Evolutionary conservation across 2,797 vertebrate genomes (phyloP).

Genomic region (Crax fasciolata): DNA sequence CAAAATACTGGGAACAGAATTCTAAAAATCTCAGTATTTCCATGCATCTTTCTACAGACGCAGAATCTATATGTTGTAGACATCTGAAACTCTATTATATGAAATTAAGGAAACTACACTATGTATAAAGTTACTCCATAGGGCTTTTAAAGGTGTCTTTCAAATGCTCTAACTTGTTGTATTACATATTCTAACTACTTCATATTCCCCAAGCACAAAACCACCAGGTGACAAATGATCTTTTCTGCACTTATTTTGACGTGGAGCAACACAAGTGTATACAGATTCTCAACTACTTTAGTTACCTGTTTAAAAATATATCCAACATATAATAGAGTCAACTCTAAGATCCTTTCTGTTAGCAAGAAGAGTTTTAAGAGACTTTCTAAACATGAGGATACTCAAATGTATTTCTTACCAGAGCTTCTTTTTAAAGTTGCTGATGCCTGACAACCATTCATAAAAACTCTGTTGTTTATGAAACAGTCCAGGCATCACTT

Average conservation of each 20-base stretch:
- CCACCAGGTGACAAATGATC: neutral
- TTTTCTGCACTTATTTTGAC: conserved; percentile 1
- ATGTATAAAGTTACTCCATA: neutral
- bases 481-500: neutral
- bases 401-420: neutral
- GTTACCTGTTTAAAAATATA: conserved; percentile 27
- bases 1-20: neutral
- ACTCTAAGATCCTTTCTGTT: neutral
- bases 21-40: neutral
- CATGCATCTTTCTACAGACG: neutral
- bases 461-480: neutral
- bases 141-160: neutral
- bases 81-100: neutral
- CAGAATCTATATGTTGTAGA: neutral
- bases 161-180: rapidly evolving
- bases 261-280: neutral
- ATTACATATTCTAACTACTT: neutral
- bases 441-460: neutral
- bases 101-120: neutral
- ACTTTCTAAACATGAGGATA: neutral
- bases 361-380: neutral
- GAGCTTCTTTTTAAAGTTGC: neutral
- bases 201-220: neutral
- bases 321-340: neutral
- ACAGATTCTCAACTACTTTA: neutral